These are phyloP conservation scores for Antennarius striatus DNA, from an alignment of 2,113 vertebrate species.

Conservation along the genomic window DNA sequence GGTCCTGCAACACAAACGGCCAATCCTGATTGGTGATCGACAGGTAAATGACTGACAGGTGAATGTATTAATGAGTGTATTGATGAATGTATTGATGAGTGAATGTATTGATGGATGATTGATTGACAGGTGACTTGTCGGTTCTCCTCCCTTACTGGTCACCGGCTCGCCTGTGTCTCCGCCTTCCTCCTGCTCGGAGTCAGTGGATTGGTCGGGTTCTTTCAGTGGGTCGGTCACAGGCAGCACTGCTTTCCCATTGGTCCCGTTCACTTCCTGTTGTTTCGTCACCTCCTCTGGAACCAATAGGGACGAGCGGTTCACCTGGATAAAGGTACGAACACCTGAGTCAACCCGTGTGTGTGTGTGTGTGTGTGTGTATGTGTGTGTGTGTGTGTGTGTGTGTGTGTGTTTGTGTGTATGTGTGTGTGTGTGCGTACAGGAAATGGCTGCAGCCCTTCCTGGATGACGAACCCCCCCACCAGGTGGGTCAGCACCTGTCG, in stretches of 20 bases:
- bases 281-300: conserved; percentile 54
- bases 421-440: conserved; percentile 81
- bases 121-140: no score
- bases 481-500: conserved; percentile 89
- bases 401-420: neutral
- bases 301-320: conserved; percentile 78
- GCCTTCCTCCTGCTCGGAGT: conserved; percentile 69
- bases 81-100: no score
- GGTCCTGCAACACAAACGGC: conserved; percentile 68
- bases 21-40: no score
- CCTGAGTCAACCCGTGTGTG: neutral
- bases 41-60: no score
- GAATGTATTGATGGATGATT: no score
- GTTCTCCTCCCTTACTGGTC: conserved; percentile 39
- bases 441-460: conserved; percentile 94
- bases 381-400: no score
- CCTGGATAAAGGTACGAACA: conserved; percentile 48
- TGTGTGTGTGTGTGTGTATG: no score
- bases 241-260: conserved; percentile 47
- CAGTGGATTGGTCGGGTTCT: conserved; percentile 52
- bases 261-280: conserved; percentile 69
- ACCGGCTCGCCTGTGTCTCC: conserved; percentile 44
- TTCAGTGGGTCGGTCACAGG: conserved; percentile 47
- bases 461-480: conserved; percentile 97
- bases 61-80: no score